Percentiles rank a stretch among this genome's conserved stretches.
Evolutionary conservation across 2,797 vertebrate species (phyloP).

Genomic region (Clarias pachynema): DNA sequence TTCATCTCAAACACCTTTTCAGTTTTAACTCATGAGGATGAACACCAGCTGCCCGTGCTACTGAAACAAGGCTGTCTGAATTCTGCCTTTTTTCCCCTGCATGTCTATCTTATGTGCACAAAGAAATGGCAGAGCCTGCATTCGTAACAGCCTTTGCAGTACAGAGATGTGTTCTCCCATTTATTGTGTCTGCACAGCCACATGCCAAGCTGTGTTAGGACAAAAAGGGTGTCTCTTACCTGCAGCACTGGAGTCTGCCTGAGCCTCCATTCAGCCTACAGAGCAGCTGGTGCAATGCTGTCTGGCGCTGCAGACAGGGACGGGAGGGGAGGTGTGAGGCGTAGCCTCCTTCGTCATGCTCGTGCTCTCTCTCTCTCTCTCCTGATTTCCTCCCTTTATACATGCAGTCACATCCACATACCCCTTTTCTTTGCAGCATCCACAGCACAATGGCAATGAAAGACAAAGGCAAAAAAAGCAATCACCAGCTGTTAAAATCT

Average conservation of each 20-base stretch:
- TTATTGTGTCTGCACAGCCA: constrained; percentile 3
- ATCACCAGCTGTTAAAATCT: constrained; percentile 29
- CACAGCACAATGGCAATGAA: constrained; percentile 47
- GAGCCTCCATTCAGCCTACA: constrained; percentile 59
- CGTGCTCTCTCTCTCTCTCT: constrained; percentile 18
- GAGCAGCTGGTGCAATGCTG: constrained; percentile 55
- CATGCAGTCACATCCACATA: constrained; percentile 49
- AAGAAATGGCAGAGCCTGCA: background rate
- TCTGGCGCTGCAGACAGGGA: constrained; percentile 52
- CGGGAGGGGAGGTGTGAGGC: constrained; percentile 31
- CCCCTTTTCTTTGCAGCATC: constrained; percentile 51
- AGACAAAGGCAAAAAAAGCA: constrained; percentile 20
- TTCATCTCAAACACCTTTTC: background rate
- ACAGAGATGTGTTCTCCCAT: constrained; percentile 19
- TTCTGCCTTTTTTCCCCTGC: constrained; percentile 22
- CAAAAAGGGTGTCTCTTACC: constrained; percentile 56
- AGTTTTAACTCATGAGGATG: constrained; percentile 23
- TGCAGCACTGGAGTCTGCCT: constrained; percentile 55
- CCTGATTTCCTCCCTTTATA: constrained; percentile 29
- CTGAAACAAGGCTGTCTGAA: constrained; percentile 32
- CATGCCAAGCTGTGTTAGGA: constrained; percentile 24
- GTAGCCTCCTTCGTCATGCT: constrained; percentile 45
- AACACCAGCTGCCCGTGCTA: constrained; percentile 29
- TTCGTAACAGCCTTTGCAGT: constrained; percentile 9
- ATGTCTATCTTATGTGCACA: constrained; percentile 32